These are phyloP conservation scores for Steatocranus sp. DNA, from an alignment of 2,797 vertebrate genomes.

Conservation along the genomic window DNA sequence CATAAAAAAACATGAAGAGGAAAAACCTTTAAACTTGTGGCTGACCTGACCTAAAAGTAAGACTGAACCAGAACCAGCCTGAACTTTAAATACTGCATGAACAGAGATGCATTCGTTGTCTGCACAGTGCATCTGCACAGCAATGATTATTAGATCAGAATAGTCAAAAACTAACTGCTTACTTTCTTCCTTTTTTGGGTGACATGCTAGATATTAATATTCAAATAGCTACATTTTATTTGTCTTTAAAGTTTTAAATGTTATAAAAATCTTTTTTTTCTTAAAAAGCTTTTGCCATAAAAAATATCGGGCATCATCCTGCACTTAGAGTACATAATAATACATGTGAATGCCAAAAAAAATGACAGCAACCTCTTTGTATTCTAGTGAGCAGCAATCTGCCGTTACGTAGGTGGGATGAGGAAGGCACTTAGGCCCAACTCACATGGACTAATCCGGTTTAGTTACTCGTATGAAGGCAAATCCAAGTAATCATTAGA, in stretches of 20 bases:
- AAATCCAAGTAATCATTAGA: slow-evolving; percentile 51
- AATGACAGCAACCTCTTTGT: background rate
- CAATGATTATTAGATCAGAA: background rate
- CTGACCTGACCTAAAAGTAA: background rate
- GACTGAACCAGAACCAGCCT: background rate
- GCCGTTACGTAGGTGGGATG: background rate
- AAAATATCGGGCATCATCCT: background rate
- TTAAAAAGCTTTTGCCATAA: background rate
- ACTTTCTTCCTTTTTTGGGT: background rate
- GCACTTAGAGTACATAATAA: background rate
- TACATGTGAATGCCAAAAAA: background rate
- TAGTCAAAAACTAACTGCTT: background rate
- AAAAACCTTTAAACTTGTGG: background rate
- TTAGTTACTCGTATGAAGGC: slow-evolving; percentile 36
- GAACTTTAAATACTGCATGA: background rate
- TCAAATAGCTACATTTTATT: background rate
- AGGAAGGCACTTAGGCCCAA: slow-evolving; percentile 11
- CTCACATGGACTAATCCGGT: slow-evolving; percentile 46
- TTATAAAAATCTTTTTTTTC: background rate
- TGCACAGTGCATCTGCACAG: background rate
- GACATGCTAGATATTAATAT: background rate
- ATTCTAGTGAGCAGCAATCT: background rate
- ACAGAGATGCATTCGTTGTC: background rate
- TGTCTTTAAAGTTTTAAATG: background rate
- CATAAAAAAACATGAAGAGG: background rate